Conservation (phyloP, 1,140 invertebrate species). For the Conus betulinus region DNA sequence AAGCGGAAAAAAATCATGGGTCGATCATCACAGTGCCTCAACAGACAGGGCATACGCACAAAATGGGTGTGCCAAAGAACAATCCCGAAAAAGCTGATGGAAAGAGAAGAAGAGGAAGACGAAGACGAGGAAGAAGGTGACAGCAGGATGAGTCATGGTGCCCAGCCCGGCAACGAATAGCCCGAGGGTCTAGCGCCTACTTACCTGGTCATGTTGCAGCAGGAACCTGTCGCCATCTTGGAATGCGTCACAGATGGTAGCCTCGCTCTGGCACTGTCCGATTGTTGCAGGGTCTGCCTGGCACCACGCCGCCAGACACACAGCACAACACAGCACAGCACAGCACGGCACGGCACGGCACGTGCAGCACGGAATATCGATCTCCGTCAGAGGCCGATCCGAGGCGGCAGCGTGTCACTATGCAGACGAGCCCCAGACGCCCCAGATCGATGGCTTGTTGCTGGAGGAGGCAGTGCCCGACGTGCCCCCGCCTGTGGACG, state of each 20-base stretch:
- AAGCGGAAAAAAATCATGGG: no score
- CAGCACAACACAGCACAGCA: not conserved
- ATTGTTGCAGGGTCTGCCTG: not conserved
- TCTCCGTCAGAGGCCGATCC: not conserved
- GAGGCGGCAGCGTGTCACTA: not conserved
- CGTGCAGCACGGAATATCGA: not conserved
- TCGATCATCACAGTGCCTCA: no score
- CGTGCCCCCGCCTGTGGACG: no score
- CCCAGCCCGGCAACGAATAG: no score
- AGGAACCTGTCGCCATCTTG: conserved; percentile 2
- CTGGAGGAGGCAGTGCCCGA: not conserved
- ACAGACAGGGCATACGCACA: no score
- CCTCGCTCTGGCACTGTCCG: not conserved
- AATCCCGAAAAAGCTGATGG: no score
- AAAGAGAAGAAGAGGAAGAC: no score
- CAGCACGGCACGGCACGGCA: not conserved
- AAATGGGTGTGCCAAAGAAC: no score
- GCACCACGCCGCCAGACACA: not conserved
- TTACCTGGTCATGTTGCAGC: conserved; percentile 2
- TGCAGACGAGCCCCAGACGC: not conserved
- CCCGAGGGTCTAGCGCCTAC: no score
- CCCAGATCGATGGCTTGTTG: not conserved
- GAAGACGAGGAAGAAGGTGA: no score
- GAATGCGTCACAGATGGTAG: conserved; percentile 2
- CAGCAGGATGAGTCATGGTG: no score